These are phyloP conservation scores for Leptoclinus maculatus DNA, from an alignment of 2,797 vertebrate species.

Conservation along the genomic window DNA sequence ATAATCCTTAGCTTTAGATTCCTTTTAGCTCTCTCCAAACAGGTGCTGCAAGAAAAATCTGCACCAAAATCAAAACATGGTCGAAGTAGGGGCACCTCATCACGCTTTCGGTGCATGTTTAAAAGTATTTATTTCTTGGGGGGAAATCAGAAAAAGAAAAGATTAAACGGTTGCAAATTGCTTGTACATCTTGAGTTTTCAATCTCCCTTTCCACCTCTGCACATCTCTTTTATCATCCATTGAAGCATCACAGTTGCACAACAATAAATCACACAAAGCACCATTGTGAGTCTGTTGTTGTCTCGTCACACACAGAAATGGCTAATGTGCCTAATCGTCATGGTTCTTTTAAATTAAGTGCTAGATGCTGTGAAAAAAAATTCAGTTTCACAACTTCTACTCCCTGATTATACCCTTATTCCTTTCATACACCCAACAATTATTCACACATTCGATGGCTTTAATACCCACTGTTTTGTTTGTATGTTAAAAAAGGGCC, in stretches of 20 bases:
- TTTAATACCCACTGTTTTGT: slow-evolving; percentile 2
- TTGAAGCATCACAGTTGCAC: slow-evolving; percentile 19
- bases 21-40: too few species aligned
- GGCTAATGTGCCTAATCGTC: slow-evolving; percentile 19
- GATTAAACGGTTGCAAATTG: neutral
- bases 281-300: slow-evolving; percentile 13
- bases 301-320: slow-evolving; percentile 14
- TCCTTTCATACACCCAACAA: neutral
- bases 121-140: neutral
- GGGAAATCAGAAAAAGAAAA: neutral
- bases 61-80: too few species aligned
- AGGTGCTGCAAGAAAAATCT: too few species aligned
- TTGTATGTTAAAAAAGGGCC: neutral
- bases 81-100: too few species aligned
- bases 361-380: slow-evolving; percentile 17
- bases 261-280: slow-evolving; percentile 18
- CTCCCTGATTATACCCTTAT: neutral
- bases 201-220: slow-evolving; percentile 18
- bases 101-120: too few species aligned
- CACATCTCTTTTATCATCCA: neutral
- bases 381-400: neutral
- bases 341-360: neutral
- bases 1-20: too few species aligned
- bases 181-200: neutral
- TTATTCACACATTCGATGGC: neutral